These are phyloP conservation scores for Mimumesa dahlbomi DNA, from an alignment of 2,888 invertebrate species.

Conservation along the genomic window DNA sequence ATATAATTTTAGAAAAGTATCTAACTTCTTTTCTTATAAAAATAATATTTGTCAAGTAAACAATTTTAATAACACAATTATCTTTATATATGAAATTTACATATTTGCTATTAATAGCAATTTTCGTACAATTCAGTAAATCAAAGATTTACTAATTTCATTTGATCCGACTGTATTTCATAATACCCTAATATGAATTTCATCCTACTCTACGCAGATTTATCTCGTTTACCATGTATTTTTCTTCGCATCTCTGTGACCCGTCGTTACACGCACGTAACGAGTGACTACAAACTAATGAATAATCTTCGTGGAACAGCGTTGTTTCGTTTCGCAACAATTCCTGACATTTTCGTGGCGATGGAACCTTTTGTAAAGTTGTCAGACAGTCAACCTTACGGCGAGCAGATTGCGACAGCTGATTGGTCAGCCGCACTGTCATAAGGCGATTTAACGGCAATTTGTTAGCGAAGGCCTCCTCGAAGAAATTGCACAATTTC, in stretches of 20 bases:
- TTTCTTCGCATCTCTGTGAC: background rate
- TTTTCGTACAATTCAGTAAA: no score
- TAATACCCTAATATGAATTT: no score
- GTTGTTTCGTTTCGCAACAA: constrained; percentile 57
- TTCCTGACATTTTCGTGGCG: constrained; percentile 70
- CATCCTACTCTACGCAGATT: no score
- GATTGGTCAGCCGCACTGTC: constrained; percentile 66
- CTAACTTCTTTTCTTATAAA: no score
- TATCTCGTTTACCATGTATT: no score
- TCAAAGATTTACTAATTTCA: no score
- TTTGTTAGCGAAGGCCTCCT: constrained; percentile 55
- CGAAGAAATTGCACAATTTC: constrained; percentile 56
- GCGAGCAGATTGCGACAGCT: constrained; percentile 61
- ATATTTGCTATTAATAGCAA: no score
- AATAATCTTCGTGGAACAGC: constrained; percentile 3
- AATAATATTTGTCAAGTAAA: no score
- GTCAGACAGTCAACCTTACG: constrained; percentile 65
- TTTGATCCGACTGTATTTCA: no score
- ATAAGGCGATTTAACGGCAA: constrained; percentile 43
- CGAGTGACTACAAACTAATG: constrained; percentile 29
- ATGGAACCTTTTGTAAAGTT: constrained; percentile 63
- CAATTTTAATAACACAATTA: no score
- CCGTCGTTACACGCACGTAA: constrained; percentile 10
- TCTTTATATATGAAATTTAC: no score
- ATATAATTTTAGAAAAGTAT: no score